A percentile compares a stretch with the other conserved stretches of the same genome.
Conservation (phyloP, 2,113 vertebrate species). For the Lepisosteus osseus region DNA sequence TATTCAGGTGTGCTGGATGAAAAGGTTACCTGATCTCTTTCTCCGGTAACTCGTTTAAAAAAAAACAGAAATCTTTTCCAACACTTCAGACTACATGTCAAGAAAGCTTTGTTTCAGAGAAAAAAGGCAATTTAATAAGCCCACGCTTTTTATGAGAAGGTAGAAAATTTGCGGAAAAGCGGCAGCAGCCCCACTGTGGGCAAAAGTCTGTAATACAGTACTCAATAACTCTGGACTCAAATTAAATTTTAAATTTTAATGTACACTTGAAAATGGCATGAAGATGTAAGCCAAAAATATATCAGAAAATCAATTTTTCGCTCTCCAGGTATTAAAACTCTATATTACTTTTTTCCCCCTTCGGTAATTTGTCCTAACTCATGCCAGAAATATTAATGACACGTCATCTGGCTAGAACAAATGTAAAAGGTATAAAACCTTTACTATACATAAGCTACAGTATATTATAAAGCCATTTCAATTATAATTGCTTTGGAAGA, state of each 20-base stretch:
- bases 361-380: slow-evolving; percentile 19
- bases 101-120: background rate
- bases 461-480: slow-evolving; percentile 34
- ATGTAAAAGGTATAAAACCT: slow-evolving; percentile 19
- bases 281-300: slow-evolving; percentile 31
- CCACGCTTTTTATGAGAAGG: background rate
- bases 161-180: background rate
- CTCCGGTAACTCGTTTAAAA: background rate
- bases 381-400: background rate
- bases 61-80: background rate
- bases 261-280: slow-evolving; percentile 29
- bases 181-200: background rate
- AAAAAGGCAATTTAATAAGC: background rate
- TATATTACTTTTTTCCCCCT: background rate
- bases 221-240: slow-evolving; percentile 10
- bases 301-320: slow-evolving; percentile 28
- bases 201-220: background rate
- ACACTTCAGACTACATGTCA: background rate
- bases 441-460: slow-evolving; percentile 26
- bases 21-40: no score
- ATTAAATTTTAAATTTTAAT: slow-evolving; percentile 36
- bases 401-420: slow-evolving; percentile 9
- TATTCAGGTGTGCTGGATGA: background rate
- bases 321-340: slow-evolving; percentile 27
- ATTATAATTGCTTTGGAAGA: slow-evolving; percentile 43